Base-by-base conservation (phyloP, 2,113 vertebrate genomes). In the Chloropsis hardwickii region DNA sequence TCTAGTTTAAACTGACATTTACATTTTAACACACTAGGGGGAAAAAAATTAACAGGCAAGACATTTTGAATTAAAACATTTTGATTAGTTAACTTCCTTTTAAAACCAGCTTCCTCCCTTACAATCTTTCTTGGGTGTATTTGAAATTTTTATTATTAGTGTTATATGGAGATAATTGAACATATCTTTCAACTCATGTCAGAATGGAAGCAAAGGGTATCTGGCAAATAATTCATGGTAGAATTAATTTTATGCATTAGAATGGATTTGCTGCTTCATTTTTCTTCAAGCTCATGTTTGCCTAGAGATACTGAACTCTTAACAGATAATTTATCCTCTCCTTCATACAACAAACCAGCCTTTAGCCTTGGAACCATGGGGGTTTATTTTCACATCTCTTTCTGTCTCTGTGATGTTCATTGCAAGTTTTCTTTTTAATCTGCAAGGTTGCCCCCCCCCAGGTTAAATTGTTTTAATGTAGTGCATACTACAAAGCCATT, bases 81-180 rank as follows among this genome's bases (percentile, higher is more conserved):
- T 95, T 89, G 33, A 91, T 89, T 78, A 85, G 54, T 84, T 77
- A 58, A 78, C 78, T 83, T 86, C 58, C 90, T 90, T 69, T 81
- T 69, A 87, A 89, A 88, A 78, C 12, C 14, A 44, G 11, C 50
- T 94, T 91, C 44, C 64, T 90, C 23, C 64, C 48, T 66, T 71
- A 62, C 79, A 62, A 18, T 94, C 83, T 94, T 88, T 92, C 76
- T 88, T 92, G 39, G 37, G 73, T 91, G 50, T 54, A 54, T 94
- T 97, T 94, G 91, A 88, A 91, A 93, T 92, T 88, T 96, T 94
- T 28, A 81, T 95, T 92, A 94, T 91, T 66, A 88, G 66, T 90
- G 69, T 47, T 60, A 81, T 89, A 56, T 69, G 72, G 65, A 87
- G 47, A 94, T 88, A 97, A 97, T 94, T 92, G 89, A 93, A 95